A percentile compares a stretch with the other conserved stretches of the same genome.
These are phyloP conservation scores for Oryzias woworae DNA, from an alignment of 2,113 vertebrate species.

Conservation along the genomic window DNA sequence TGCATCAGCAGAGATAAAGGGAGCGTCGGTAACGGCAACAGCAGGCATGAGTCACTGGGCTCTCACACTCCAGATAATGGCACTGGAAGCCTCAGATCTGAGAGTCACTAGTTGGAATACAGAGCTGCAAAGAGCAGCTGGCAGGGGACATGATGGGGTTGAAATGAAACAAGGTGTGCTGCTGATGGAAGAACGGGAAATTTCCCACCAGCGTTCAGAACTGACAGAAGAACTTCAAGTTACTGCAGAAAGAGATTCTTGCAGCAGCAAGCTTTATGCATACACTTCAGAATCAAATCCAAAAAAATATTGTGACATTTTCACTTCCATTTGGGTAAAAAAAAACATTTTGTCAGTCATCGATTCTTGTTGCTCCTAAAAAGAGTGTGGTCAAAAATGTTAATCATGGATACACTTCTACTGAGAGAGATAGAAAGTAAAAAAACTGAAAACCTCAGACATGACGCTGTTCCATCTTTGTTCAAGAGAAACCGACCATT, in stretches of 20 bases:
- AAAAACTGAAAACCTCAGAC: too few species aligned
- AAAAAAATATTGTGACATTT: not conserved
- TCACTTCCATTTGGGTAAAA: too few species aligned
- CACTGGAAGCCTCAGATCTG: slow-evolving; percentile 47
- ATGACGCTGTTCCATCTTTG: too few species aligned
- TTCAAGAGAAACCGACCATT: too few species aligned
- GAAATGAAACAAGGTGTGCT: slow-evolving; percentile 39
- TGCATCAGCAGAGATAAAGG: slow-evolving; percentile 17
- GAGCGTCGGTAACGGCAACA: slow-evolving; percentile 40
- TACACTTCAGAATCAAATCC: not conserved
- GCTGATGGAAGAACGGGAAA: slow-evolving; percentile 11
- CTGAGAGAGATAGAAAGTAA: too few species aligned
- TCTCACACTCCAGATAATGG: slow-evolving; percentile 54
- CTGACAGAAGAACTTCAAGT: slow-evolving; percentile 12
- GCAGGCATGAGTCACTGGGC: slow-evolving; percentile 61
- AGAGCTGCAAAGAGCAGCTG: slow-evolving; percentile 15
- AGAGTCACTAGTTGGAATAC: slow-evolving; percentile 46
- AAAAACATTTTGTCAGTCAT: too few species aligned
- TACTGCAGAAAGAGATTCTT: not conserved
- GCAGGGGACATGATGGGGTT: slow-evolving; percentile 12
- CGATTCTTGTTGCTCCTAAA: too few species aligned
- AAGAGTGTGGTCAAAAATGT: too few species aligned
- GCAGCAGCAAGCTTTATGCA: not conserved
- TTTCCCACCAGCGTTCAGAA: slow-evolving; percentile 28
- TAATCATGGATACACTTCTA: too few species aligned